Evolutionary conservation across 2,888 invertebrate genomes (phyloP).

Genomic region (Noctua comes): DNA sequence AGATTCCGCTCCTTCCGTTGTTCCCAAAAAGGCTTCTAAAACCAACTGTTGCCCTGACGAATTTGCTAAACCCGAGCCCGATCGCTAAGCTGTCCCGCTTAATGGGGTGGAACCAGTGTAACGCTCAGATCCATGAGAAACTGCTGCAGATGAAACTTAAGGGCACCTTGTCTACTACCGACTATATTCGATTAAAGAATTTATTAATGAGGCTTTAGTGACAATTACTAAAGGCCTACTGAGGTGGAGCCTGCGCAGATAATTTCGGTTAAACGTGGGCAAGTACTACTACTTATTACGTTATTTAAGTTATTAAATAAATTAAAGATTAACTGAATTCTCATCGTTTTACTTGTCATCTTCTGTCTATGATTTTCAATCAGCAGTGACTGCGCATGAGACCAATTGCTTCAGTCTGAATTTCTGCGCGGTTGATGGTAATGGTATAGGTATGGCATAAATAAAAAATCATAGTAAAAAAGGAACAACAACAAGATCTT

Average conservation of each 20-base stretch:
- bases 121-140: conserved; percentile 58
- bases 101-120: neutral
- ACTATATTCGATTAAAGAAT: conserved; percentile 77
- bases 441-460: too few species aligned
- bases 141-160: conserved; percentile 74
- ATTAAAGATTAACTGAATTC: neutral
- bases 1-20: conserved; percentile 8
- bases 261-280: neutral
- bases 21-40: conserved; percentile 29
- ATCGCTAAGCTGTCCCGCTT: neutral
- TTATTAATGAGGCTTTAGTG: conserved; percentile 59
- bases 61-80: neutral
- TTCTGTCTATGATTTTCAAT: neutral
- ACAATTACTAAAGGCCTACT: neutral
- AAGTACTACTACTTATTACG: neutral
- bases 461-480: conserved; percentile 4
- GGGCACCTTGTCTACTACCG: conserved; percentile 75
- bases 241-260: neutral
- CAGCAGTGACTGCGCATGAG: neutral
- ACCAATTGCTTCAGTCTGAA: neutral
- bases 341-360: conserved; percentile 10
- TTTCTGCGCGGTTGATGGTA: neutral
- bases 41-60: neutral
- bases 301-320: conserved; percentile 13
- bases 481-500: conserved; percentile 21